These are phyloP conservation scores for Piprites chloris DNA, from an alignment of 2,113 vertebrate genomes.

Conservation along the genomic window DNA sequence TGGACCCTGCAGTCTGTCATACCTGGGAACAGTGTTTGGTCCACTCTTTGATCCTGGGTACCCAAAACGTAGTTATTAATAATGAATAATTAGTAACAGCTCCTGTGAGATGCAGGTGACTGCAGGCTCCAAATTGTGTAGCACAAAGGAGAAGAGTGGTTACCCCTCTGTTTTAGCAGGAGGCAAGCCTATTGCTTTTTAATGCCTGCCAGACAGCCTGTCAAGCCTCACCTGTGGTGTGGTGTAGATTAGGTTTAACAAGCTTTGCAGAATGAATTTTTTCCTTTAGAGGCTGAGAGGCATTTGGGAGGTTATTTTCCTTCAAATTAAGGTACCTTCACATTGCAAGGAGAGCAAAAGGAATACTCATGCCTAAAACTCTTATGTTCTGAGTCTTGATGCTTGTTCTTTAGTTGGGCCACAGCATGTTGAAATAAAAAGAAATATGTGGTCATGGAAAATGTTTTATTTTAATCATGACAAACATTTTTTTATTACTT, in stretches of 20 bases:
- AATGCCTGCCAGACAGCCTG: background rate
- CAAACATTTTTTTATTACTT: background rate
- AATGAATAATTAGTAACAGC: background rate
- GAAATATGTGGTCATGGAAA: background rate
- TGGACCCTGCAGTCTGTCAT: background rate
- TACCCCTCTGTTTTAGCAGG: background rate
- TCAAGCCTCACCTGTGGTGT: background rate
- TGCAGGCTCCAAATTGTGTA: background rate
- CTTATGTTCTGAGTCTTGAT: background rate
- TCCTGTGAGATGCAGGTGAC: background rate
- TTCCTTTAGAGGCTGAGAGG: background rate
- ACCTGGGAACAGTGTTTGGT: background rate
- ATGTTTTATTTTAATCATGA: background rate
- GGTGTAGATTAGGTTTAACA: background rate
- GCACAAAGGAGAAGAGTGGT: background rate
- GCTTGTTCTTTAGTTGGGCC: background rate
- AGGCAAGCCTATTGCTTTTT: background rate
- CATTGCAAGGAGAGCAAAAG: background rate
- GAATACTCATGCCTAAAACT: background rate
- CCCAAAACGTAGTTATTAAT: background rate
- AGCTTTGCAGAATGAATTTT: background rate
- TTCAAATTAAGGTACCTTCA: background rate
- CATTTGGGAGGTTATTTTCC: background rate
- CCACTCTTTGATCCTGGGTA: background rate
- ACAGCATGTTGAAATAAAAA: background rate